Base-by-base conservation (phyloP, 2,113 vertebrate species). In the Donacobius atricapilla region DNA sequence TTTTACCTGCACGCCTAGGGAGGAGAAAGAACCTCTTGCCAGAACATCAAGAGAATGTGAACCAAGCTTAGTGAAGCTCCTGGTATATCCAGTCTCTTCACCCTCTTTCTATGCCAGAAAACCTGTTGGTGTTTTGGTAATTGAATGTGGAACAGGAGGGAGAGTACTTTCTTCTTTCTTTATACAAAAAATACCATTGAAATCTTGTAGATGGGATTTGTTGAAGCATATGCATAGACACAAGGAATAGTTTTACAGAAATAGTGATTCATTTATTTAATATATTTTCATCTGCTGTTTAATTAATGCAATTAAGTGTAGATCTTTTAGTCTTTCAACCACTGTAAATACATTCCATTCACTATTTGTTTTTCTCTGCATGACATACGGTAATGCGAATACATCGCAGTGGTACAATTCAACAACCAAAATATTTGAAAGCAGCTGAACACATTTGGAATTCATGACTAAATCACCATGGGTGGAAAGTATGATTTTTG, bases 231-330 rank as follows among this genome's bases (percentile, higher is more conserved):
- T 58, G n/a, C 39, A 56, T 23, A 90, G 51, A 71, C 20, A 47
- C 58, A 54, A 35, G 35, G 50, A 73, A 56, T 39, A 83, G 54
- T 54, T 71, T 86, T 83, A 81, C 27, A 92, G 75, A 79, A 89
- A 37, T 18, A 76, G 50, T 84, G 58, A 90, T 57, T 96, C 9
- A 90, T 95, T 72, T 94, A 76, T 94, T 85, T 79, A 87, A 93
- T 77, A 14, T 77, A 76, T 95, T 96, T 95, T 94, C 51, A 73
- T 93, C 79, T 87, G 48, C 42, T 73, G 28, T 96, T 96, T 90
- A 93, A 95, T 96, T 72, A 90, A 81, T 89, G 51, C 39, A 81
- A 71, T 90, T 93, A 85, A 78, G 92, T 90, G 60, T 70, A 92
- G 33, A 68, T 71, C 13, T 88, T 90, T 87, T 83, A 84, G 44